A percentile compares a stretch with the other conserved stretches of the same genome.
These are phyloP conservation scores for Eupleurogrammus muticus DNA, from an alignment of 2,797 vertebrate species.

Conservation along the genomic window DNA sequence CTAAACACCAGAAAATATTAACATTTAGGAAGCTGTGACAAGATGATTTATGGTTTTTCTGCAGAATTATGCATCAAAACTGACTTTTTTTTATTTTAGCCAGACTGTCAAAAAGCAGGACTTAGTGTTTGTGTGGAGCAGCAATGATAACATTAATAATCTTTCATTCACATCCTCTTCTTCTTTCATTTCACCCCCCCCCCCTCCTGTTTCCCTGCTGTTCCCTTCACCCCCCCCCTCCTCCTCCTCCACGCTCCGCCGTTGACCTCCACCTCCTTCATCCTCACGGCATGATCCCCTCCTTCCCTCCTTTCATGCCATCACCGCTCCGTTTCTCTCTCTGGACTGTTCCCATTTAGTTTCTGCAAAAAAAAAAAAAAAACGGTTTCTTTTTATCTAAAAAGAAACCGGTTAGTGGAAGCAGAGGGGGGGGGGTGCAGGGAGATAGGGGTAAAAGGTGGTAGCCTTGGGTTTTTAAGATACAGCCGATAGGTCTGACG, in stretches of 20 bases:
- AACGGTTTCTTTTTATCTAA: constrained; percentile 64
- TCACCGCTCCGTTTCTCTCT: constrained; percentile 55
- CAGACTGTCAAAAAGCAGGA: neutral
- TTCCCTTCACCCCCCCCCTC: constrained; percentile 36
- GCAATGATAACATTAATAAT: constrained; percentile 21
- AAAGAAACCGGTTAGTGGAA: constrained; percentile 38
- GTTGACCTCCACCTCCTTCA: constrained; percentile 38
- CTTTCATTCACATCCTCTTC: constrained; percentile 21
- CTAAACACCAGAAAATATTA: neutral
- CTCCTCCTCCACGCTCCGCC: constrained; percentile 26
- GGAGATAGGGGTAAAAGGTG: constrained; percentile 59
- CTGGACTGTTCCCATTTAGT: constrained; percentile 47
- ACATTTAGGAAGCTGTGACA: neutral
- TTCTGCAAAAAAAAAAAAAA: constrained; percentile 50
- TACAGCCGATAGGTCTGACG: constrained; percentile 23
- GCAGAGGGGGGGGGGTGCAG: constrained; percentile 9
- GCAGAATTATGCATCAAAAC: no score
- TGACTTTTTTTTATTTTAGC: neutral
- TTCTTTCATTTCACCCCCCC: neutral
- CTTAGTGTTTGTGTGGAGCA: constrained; percentile 8
- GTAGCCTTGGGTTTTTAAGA: constrained; percentile 55
- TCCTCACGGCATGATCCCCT: constrained; percentile 35
- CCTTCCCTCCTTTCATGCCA: constrained; percentile 39
- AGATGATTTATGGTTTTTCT: no score
- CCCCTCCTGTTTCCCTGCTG: constrained; percentile 13